Conservation (phyloP, 2,888 invertebrate species). For the Hartigia nigra region DNA sequence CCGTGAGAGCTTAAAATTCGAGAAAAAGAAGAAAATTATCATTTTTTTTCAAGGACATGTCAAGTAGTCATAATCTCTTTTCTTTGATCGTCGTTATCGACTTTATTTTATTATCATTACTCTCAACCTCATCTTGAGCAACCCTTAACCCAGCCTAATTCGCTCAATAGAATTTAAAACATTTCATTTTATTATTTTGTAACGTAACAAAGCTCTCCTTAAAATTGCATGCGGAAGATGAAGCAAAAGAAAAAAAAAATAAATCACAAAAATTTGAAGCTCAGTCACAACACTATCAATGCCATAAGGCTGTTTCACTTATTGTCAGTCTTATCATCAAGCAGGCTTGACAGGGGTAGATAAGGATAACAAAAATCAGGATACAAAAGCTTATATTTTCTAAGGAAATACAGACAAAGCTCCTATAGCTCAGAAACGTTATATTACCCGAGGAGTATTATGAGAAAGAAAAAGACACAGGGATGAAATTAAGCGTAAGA, state of each 20-base stretch:
- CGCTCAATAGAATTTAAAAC: too few species aligned
- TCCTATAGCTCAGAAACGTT: not conserved
- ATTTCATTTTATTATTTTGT: not conserved
- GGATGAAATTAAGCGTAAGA: not conserved
- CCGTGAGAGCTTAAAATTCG: too few species aligned
- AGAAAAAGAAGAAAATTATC: too few species aligned
- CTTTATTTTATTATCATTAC: too few species aligned
- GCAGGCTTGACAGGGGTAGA: not conserved
- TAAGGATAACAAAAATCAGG: not conserved
- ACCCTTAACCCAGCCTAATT: too few species aligned
- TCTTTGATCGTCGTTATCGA: too few species aligned
- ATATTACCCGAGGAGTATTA: not conserved
- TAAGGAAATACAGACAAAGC: not conserved
- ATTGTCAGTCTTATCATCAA: not conserved
- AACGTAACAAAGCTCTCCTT: not conserved
- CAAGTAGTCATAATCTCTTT: too few species aligned
- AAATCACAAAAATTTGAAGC: not conserved
- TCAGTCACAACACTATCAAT: not conserved
- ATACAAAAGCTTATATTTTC: not conserved
- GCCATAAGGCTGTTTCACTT: not conserved
- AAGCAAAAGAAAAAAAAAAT: not conserved
- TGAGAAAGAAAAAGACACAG: not conserved
- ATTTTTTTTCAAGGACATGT: too few species aligned
- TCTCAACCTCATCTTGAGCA: too few species aligned
- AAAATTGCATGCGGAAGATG: not conserved